Conservation (phyloP, 2,888 invertebrate species). For the Ditula angustiorana region DNA sequence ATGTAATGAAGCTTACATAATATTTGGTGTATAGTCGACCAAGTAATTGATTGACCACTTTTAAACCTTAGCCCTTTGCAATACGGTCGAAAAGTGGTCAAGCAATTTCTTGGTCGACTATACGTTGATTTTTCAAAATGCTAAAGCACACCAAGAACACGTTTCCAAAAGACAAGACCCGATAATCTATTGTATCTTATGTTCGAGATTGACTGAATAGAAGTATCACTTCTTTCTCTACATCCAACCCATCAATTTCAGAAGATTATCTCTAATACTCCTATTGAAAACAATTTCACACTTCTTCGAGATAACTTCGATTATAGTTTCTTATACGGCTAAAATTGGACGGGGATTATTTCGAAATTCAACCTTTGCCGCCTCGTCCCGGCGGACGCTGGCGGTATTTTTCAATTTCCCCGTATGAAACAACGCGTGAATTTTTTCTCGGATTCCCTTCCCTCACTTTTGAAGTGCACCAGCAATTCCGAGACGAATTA, state of each 20-base stretch:
- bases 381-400: slow-evolving; percentile 61
- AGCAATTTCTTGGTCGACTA: no score
- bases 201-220: no score
- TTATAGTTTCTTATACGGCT: slow-evolving; percentile 48
- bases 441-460: slow-evolving; percentile 65
- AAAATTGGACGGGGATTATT: slow-evolving; percentile 59
- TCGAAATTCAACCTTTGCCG: slow-evolving; percentile 58
- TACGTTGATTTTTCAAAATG: no score
- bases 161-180: no score
- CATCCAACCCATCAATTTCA: slow-evolving; percentile 14
- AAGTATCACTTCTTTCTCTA: background rate
- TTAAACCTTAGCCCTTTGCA: no score
- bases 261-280: slow-evolving; percentile 14
- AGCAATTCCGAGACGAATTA: slow-evolving; percentile 78
- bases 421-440: slow-evolving; percentile 70
- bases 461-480: slow-evolving; percentile 73
- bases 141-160: no score
- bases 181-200: no score
- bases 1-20: no score
- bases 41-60: no score
- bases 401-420: slow-evolving; percentile 78
- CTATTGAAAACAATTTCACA: slow-evolving; percentile 25
- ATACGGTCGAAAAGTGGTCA: no score
- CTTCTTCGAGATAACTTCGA: slow-evolving; percentile 40
- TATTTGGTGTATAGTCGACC: no score